Conservation (phyloP, 2,113 vertebrate species). For the Spea multiplicata region DNA sequence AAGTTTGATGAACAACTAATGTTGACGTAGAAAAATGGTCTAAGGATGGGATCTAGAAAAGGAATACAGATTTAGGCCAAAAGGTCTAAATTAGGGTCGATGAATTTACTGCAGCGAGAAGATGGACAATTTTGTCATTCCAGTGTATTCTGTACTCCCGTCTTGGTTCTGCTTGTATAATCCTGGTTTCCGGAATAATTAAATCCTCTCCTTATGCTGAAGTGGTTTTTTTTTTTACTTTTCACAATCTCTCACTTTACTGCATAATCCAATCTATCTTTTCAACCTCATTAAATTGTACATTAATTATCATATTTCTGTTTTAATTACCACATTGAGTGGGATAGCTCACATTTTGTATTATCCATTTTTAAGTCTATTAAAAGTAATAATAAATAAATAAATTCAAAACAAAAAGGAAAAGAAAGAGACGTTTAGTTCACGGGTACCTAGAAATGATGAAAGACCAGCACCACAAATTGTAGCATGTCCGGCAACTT, state of each 20-base stretch:
- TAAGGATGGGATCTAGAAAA: too few species aligned
- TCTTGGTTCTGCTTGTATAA: neutral
- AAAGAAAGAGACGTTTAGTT: neutral
- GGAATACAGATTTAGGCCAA: too few species aligned
- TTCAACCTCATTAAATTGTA: slow-evolving; percentile 17
- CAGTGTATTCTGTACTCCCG: neutral
- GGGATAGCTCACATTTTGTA: slow-evolving; percentile 9
- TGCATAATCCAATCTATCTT: slow-evolving; percentile 18
- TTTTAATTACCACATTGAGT: slow-evolving; percentile 27
- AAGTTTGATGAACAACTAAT: too few species aligned
- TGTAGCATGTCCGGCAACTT: neutral
- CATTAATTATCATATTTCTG: slow-evolving; percentile 26
- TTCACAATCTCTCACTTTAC: neutral
- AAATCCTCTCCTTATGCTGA: neutral
- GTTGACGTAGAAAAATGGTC: too few species aligned
- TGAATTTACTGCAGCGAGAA: too few species aligned
- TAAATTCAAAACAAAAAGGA: neutral
- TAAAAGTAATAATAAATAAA: neutral
- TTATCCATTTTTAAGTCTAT: slow-evolving; percentile 1
- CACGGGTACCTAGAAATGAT: neutral
- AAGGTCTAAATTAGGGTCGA: too few species aligned
- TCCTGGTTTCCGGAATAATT: neutral
- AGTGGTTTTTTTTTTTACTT: neutral
- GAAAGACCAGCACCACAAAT: neutral
- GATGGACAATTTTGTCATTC: too few species aligned